These are phyloP conservation scores for Drosophila subobscura DNA, from an alignment of 1,140 invertebrate genomes.

Conservation along the genomic window DNA sequence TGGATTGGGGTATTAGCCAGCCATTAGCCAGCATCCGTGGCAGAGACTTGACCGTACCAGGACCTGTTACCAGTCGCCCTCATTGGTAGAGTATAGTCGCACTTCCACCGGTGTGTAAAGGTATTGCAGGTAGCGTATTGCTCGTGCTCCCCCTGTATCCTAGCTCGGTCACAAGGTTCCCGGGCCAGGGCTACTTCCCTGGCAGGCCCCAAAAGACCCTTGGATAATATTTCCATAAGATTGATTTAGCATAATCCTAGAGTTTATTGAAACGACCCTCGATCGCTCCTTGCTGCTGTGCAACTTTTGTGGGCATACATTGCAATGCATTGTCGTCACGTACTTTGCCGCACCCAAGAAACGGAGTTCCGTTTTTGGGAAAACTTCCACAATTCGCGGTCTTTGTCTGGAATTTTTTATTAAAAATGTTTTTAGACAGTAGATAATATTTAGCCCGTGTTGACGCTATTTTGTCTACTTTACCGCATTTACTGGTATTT, in stretches of 20 bases:
- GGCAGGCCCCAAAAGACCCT: too few relatives aligned
- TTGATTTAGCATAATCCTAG: constrained; percentile 7
- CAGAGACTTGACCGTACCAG: too few relatives aligned
- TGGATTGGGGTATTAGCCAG: too few relatives aligned
- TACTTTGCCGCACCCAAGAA: constrained; percentile 27
- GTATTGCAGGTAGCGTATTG: too few relatives aligned
- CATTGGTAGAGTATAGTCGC: too few relatives aligned
- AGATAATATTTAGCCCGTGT: constrained; percentile 40
- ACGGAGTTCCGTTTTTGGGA: not conserved
- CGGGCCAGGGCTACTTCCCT: too few relatives aligned
- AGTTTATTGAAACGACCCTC: constrained; percentile 3
- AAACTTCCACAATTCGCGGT: not conserved
- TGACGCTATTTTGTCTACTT: constrained; percentile 16
- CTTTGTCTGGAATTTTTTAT: constrained; percentile 51
- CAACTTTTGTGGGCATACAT: constrained; percentile 3
- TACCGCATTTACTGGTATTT: constrained; percentile 48
- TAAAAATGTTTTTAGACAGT: constrained; percentile 64
- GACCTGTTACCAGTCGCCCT: too few relatives aligned
- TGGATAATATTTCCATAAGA: not conserved
- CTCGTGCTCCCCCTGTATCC: too few relatives aligned
- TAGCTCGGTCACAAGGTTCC: too few relatives aligned
- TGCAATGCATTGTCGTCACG: constrained; percentile 20
- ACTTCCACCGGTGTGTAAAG: too few relatives aligned
- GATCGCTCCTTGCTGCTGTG: not conserved
- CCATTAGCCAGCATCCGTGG: too few relatives aligned